Evolutionary conservation across 2,888 invertebrate species (phyloP), one percentile per base, ranked within the genome.

Genomic region (Unio pictorum): DNA sequence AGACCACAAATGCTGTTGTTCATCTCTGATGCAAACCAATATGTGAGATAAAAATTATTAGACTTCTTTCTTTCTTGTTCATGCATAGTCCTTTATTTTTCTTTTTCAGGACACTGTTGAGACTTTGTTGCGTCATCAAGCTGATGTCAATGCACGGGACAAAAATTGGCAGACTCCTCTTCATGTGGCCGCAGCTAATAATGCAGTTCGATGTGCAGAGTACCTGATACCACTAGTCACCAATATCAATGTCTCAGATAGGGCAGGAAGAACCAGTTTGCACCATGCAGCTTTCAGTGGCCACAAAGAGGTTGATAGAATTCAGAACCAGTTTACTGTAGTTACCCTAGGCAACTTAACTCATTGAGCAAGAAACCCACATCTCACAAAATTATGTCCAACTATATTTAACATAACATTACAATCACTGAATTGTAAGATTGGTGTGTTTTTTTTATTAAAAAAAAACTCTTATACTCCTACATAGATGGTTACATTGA

Each of bases 201-300:
- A 93, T 83, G 92, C 93, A 15, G 90, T 92, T 18, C 90, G 91
- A 66, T 93, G 93, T 85, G 92, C 93, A 1, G 91, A 91, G 77
- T 87, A 89, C 61, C 82, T 93, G 66, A 87, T 92, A n/a, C 91
- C 91, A 3, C 82, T 88, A 45, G 83, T 92, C 69, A 88, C 89
- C 66, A 91, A 92, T 80, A 88, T 91, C 26, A 92, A 92, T 80
- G 89, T 92, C 54, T 91, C 92, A 1, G 92, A 92, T 84, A 88
- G 93, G 72, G 91, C 91, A 18, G 93, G 93, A 4, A 89, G 93
- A 61, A 93, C 93, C 6, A 92, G 93, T 76, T 90, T 93, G 61
- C 93, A 93, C 84, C 93, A 93, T 86, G 93, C 93, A 8, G 92
- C 92, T 18, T 92, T 91, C 83, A 92, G 93, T 81, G 93, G 93